phyloP scores from a whole-genome alignment of 1,140 invertebrate genomes.

The Ostrea edulis region DNA sequence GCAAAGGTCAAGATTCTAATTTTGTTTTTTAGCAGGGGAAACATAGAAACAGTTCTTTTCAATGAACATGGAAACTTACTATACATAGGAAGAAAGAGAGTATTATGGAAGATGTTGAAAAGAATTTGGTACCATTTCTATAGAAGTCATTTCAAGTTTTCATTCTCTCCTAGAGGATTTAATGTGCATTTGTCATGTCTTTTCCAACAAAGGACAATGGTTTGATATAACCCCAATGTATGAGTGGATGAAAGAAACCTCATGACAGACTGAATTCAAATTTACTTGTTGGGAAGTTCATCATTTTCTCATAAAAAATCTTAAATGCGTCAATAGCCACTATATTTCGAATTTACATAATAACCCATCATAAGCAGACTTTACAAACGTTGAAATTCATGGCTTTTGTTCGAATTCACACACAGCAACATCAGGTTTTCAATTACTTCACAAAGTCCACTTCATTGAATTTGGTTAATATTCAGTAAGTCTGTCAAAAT shows the following conservation, averaged over 20 bases:
- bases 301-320: slow-evolving; percentile 38
- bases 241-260: slow-evolving; percentile 13
- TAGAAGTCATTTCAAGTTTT: slow-evolving; percentile 35
- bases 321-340: slow-evolving; percentile 34
- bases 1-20: slow-evolving; percentile 24
- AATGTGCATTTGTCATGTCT: slow-evolving; percentile 37
- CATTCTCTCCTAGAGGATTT: slow-evolving; percentile 17
- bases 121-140: slow-evolving; percentile 17
- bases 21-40: background rate
- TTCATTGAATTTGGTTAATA: slow-evolving; percentile 27
- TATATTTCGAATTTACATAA: slow-evolving; percentile 38
- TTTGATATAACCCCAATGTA: slow-evolving; percentile 30
- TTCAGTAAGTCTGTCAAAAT: slow-evolving; percentile 30
- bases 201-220: slow-evolving; percentile 34
- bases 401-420: slow-evolving; percentile 29
- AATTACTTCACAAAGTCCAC: slow-evolving; percentile 37
- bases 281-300: slow-evolving; percentile 32
- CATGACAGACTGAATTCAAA: slow-evolving; percentile 38
- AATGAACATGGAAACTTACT: slow-evolving; percentile 9
- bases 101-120: slow-evolving; percentile 16
- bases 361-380: slow-evolving; percentile 25
- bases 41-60: slow-evolving; percentile 18
- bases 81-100: background rate
- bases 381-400: background rate
- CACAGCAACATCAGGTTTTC: slow-evolving; percentile 29